These are phyloP conservation scores for Scomberomorus guttatus DNA, from an alignment of 2,797 vertebrate species.

Conservation along the genomic window DNA sequence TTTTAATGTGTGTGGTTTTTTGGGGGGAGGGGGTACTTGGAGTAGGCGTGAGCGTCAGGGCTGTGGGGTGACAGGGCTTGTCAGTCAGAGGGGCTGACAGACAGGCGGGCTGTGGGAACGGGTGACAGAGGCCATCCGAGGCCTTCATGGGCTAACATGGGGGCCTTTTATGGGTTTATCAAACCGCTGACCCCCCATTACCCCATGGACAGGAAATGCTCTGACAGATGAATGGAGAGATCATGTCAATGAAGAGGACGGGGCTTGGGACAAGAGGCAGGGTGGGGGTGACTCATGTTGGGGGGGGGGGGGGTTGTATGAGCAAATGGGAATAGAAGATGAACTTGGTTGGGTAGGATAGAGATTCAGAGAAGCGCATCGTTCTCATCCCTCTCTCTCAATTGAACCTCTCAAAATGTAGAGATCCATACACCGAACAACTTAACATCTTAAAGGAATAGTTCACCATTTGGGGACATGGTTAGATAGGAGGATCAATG, in stretches of 20 bases:
- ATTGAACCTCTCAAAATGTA: neutral
- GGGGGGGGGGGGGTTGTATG: slow-evolving; percentile 13
- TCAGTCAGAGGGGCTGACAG: slow-evolving; percentile 79
- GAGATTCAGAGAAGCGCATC: neutral
- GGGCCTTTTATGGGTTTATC: slow-evolving; percentile 84
- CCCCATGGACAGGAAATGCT: slow-evolving; percentile 73
- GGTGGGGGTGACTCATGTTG: slow-evolving; percentile 30
- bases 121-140: slow-evolving; percentile 74
- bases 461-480: no score
- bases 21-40: slow-evolving; percentile 7
- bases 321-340: slow-evolving; percentile 9
- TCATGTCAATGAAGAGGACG: slow-evolving; percentile 74
- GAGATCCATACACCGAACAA: neutral
- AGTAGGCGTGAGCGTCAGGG: slow-evolving; percentile 40
- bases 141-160: slow-evolving; percentile 72
- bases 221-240: slow-evolving; percentile 83
- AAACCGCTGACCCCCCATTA: slow-evolving; percentile 75
- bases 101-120: slow-evolving; percentile 80
- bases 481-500: neutral
- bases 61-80: slow-evolving; percentile 64
- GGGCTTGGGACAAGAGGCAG: slow-evolving; percentile 35
- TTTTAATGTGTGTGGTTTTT: slow-evolving; percentile 38
- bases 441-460: neutral
- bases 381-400: neutral
- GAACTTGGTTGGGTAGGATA: slow-evolving; percentile 46